Evolutionary conservation across 2,888 invertebrate genomes (phyloP).

Genomic region (Corbicula japonica): DNA sequence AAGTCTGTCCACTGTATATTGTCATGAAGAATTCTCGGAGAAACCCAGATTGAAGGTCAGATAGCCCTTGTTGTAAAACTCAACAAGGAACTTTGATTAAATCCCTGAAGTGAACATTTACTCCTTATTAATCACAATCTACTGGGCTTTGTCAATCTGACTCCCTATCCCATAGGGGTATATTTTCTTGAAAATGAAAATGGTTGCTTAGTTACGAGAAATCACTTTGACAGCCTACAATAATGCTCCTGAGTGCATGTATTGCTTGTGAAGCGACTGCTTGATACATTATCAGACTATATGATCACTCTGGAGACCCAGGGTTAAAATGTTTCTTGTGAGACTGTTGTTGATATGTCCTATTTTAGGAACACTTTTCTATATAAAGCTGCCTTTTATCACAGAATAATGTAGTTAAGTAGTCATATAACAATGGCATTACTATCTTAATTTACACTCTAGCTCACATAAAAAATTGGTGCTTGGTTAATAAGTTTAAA

Average conservation of each 20-base stretch:
- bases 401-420: no score
- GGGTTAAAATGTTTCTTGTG: no score
- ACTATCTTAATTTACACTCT: no score
- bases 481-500: no score
- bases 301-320: conserved; percentile 35
- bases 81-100: not conserved
- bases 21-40: no score
- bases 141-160: conserved; percentile 30
- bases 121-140: conserved; percentile 17
- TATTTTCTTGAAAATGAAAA: conserved; percentile 48
- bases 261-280: conserved; percentile 55
- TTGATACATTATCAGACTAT: conserved; percentile 35
- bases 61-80: not conserved
- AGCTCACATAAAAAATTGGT: no score
- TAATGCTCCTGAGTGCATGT: conserved; percentile 52
- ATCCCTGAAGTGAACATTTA: no score
- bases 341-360: no score
- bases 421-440: no score
- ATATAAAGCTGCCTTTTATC: no score
- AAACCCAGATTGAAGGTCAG: conserved; percentile 5
- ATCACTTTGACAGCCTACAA: conserved; percentile 43
- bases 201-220: conserved; percentile 50
- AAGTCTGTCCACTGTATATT: no score
- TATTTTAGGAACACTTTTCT: no score
- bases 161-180: conserved; percentile 46